Evolutionary conservation across 1,140 invertebrate species (phyloP).

Genomic region (Eueides isabella): DNA sequence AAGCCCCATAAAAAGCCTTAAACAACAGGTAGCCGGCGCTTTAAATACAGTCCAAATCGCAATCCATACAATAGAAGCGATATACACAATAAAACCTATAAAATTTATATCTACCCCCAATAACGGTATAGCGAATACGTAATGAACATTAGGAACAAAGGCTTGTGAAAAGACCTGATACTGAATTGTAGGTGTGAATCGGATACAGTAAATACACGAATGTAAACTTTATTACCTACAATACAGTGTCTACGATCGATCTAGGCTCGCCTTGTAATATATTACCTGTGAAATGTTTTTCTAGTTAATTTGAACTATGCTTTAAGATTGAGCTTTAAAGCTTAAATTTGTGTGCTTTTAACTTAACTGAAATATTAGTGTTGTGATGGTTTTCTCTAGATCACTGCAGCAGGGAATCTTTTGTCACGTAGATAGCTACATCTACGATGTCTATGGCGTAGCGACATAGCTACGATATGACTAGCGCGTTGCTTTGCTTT

Average conservation of each 20-base stretch:
- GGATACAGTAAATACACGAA: conserved; percentile 45
- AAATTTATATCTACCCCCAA: conserved; percentile 67
- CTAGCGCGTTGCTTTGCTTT: neutral
- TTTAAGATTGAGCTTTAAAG: conserved; percentile 27
- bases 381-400: conserved; percentile 65
- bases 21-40: neutral
- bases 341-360: conserved; percentile 38
- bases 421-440: conserved; percentile 38
- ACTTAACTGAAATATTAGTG: conserved; percentile 68
- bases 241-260: conserved; percentile 24
- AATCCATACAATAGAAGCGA: conserved; percentile 58
- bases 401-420: conserved; percentile 50
- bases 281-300: conserved; percentile 7
- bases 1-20: neutral
- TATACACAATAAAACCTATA: conserved; percentile 67
- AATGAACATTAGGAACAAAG: conserved; percentile 77
- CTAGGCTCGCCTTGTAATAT: neutral
- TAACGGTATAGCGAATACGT: conserved; percentile 73
- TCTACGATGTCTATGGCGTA: conserved; percentile 46
- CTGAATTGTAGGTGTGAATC: conserved; percentile 64
- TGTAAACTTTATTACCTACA: conserved; percentile 43
- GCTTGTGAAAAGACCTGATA: conserved; percentile 68
- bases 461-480: conserved; percentile 32
- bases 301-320: neutral
- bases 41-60: conserved; percentile 40